Evolutionary conservation across 2,113 vertebrate genomes (phyloP), one percentile per base, ranked within the genome.

Genomic region (Colistium nudipinnis): DNA sequence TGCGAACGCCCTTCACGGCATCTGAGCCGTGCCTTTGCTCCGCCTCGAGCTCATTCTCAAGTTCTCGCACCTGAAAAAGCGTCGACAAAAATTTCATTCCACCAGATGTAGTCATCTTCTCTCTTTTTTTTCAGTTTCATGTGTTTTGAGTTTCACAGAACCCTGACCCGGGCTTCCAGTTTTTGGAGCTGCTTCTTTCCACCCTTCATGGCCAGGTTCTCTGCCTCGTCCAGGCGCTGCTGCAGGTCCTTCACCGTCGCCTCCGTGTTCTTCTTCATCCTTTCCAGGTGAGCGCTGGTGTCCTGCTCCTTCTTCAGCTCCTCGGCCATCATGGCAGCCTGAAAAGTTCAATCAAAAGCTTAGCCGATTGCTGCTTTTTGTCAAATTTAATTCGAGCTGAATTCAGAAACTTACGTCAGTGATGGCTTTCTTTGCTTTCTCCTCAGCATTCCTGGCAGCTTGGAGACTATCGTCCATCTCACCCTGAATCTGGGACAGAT

Each of bases 361-460:
- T 14, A 25, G 24, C 3, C 10, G 10, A 41, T 4, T 12, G 3
- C 7, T 10, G 7, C n/a, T 28, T 52, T 19, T 19, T 2, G 0
- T 3, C 10, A n/a, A 57, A 3, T 48, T 25, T 2, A 52, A 13
- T n/a, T 12, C 1, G 20, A n/a, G 3, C 2, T 9, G 3, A n/a
- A n/a, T n/a, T 3, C 27, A 20, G 8, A 20, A n/a, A 25, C 76
- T 51, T 24, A 87, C 84, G 24, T 87, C 84, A 47, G 91, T 91
- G 7, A 92, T 93, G 6, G 92, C 90, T 62, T 89, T 90, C 62
- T 94, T 87, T 41, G 92, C 63, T 90, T 93, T 90, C 88, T 95
- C 90, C 78, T 95, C 80, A 82, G 89, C 82, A 79, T 93, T 84
- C 90, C 92, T 0, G 87, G 93, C 90, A 82, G 91, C 83, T 82